phyloP scores from a whole-genome alignment of 2,888 invertebrate genomes.

The Caenorhabditis doughertyi region DNA sequence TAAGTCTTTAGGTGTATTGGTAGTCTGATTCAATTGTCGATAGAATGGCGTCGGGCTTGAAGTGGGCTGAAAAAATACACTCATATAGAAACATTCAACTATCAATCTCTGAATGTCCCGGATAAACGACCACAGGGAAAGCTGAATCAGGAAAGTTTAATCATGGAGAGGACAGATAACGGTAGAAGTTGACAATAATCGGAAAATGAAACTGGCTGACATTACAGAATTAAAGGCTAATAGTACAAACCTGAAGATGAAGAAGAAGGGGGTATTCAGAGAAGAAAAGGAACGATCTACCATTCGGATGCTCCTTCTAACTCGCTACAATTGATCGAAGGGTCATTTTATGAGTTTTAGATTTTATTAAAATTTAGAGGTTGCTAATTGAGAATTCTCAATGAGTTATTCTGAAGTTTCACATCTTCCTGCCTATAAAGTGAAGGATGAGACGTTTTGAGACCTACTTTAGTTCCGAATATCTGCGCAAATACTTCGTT shows the following conservation, averaged over 20 bases:
- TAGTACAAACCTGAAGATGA: slow-evolving; percentile 37
- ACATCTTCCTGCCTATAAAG: not conserved
- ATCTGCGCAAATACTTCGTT: slow-evolving; percentile 72
- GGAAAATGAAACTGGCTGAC: slow-evolving; percentile 28
- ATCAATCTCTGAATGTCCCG: not conserved
- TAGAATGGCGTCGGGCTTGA: slow-evolving; percentile 70
- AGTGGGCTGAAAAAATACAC: slow-evolving; percentile 65
- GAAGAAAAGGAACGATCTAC: slow-evolving; percentile 24
- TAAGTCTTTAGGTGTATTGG: not conserved
- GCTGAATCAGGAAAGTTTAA: not conserved
- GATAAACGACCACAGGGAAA: slow-evolving; percentile 51
- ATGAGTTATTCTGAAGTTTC: not conserved
- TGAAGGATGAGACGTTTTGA: not conserved
- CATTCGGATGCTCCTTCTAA: slow-evolving; percentile 52
- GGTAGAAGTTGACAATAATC: slow-evolving; percentile 48
- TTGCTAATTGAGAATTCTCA: not conserved
- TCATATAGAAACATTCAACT: not conserved
- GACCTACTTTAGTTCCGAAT: slow-evolving; percentile 73
- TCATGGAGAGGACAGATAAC: slow-evolving; percentile 38
- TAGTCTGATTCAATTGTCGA: slow-evolving; percentile 56
- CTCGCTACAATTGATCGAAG: slow-evolving; percentile 51
- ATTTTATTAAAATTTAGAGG: not conserved
- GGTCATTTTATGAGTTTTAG: no score
- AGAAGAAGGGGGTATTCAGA: slow-evolving; percentile 17
- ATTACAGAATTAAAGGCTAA: slow-evolving; percentile 3